Evolutionary conservation across 2,888 invertebrate species (phyloP).

Genomic region (Drosophila macrothrix): DNA sequence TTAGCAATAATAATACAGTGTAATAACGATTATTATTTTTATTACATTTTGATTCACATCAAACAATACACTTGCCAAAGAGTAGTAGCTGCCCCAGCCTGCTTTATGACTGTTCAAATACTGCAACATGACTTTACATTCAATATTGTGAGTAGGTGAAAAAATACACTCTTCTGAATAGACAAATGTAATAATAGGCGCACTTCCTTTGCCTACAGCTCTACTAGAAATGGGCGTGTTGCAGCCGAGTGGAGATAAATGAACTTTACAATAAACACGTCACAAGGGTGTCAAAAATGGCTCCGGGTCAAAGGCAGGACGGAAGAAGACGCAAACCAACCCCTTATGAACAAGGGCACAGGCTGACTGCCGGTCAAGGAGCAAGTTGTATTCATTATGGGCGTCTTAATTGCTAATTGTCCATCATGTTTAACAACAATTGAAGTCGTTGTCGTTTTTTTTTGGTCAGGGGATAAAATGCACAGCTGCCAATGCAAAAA

Average conservation of each 20-base stretch:
- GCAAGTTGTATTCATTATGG: constrained; percentile 30
- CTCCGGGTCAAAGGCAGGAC: constrained; percentile 37
- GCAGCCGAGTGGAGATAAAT: constrained; percentile 49
- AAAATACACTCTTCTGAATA: neutral
- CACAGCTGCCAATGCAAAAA: constrained; percentile 63
- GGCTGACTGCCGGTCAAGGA: constrained; percentile 27
- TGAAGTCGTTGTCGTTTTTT: constrained; percentile 16
- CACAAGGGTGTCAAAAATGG: constrained; percentile 72
- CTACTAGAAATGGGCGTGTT: constrained; percentile 59
- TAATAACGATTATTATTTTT: neutral
- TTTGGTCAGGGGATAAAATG: constrained; percentile 21
- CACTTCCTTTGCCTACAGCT: constrained; percentile 33
- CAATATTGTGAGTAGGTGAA: neutral
- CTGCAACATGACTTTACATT: neutral
- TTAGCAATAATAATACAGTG: neutral
- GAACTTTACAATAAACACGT: constrained; percentile 65
- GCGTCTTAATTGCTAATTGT: constrained; percentile 65
- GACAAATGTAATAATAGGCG: constrained; percentile 15
- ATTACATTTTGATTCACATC: neutral
- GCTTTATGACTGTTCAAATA: neutral
- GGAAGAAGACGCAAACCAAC: constrained; percentile 25
- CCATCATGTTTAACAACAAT: constrained; percentile 64
- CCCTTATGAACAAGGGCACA: constrained; percentile 20
- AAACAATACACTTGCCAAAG: neutral
- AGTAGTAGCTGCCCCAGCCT: neutral